phyloP scores from a whole-genome alignment of 2,888 invertebrate genomes.

The Myopa tessellatipennis region DNA sequence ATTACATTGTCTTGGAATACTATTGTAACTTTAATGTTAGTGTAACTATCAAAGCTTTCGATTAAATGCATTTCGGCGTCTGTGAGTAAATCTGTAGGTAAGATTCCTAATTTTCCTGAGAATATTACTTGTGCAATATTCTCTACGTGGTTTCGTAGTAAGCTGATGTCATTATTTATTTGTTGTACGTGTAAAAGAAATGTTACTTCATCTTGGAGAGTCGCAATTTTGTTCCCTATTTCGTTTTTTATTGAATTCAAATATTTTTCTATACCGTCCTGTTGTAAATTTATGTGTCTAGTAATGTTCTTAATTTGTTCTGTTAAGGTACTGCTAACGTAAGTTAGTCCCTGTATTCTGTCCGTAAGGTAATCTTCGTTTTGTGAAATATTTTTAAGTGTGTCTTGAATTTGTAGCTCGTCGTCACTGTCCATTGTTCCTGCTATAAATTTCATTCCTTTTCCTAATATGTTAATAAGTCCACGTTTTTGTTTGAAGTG shows the following conservation, averaged over 20 bases:
- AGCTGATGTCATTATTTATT: constrained; percentile 43
- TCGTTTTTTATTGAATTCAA: constrained; percentile 43
- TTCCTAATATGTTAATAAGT: constrained; percentile 39
- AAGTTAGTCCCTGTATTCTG: constrained; percentile 20
- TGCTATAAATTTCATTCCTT: constrained; percentile 43
- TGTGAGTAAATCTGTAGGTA: constrained; percentile 44
- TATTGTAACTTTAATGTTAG: constrained; percentile 41
- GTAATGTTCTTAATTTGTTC: constrained; percentile 47
- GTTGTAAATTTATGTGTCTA: constrained; percentile 45
- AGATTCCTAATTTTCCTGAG: constrained; percentile 45
- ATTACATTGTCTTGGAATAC: constrained; percentile 40
- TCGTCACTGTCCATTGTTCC: constrained; percentile 46
- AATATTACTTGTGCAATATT: constrained; percentile 45
- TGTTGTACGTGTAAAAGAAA: constrained; percentile 46
- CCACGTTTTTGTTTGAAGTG: constrained; percentile 41
- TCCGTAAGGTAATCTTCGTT: constrained; percentile 37
- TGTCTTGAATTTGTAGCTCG: constrained; percentile 38
- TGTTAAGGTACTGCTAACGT: constrained; percentile 35
- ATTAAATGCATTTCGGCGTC: constrained; percentile 43
- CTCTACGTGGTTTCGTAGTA: constrained; percentile 42
- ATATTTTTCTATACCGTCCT: constrained; percentile 43
- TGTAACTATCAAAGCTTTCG: constrained; percentile 43
- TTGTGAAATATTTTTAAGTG: constrained; percentile 24
- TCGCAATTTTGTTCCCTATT: constrained; percentile 41
- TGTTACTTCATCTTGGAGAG: constrained; percentile 45